These are phyloP conservation scores for Gastrophryne carolinensis DNA, from an alignment of 2,797 vertebrate species.

Conservation along the genomic window DNA sequence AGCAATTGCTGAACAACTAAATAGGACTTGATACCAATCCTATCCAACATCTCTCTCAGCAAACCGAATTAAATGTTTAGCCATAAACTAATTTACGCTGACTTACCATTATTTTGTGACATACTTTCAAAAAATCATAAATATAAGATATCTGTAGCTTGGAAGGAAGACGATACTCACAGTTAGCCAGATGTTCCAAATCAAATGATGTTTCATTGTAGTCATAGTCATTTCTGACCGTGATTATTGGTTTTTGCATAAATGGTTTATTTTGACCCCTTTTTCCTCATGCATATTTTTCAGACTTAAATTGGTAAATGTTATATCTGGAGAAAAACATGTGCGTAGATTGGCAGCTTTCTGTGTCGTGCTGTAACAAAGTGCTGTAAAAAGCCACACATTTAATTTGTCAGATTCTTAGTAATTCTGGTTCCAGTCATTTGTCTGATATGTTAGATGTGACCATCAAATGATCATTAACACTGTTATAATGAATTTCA, in stretches of 20 bases:
- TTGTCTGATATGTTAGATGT: constrained; percentile 12
- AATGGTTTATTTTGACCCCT: neutral
- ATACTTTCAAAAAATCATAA: neutral
- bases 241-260: neutral
- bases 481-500: no score
- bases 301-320: constrained; percentile 26
- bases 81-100: neutral
- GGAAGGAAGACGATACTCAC: neutral
- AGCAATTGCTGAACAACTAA: no score
- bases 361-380: constrained; percentile 19
- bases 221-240: neutral
- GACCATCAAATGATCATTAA: neutral
- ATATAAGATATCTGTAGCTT: neutral
- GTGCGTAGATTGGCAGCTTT: constrained; percentile 17
- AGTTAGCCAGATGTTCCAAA: neutral
- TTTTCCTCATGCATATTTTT: neutral
- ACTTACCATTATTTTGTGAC: neutral
- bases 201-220: neutral
- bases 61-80: neutral
- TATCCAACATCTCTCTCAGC: neutral
- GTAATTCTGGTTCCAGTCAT: constrained; percentile 23
- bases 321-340: constrained; percentile 29
- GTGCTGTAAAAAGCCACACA: constrained; percentile 13
- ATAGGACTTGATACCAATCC: neutral
- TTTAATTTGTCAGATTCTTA: constrained; percentile 29